Conservation (phyloP, 37 sponge, comb jelly and placozoan species). For the Haliclona indistincta region DNA sequence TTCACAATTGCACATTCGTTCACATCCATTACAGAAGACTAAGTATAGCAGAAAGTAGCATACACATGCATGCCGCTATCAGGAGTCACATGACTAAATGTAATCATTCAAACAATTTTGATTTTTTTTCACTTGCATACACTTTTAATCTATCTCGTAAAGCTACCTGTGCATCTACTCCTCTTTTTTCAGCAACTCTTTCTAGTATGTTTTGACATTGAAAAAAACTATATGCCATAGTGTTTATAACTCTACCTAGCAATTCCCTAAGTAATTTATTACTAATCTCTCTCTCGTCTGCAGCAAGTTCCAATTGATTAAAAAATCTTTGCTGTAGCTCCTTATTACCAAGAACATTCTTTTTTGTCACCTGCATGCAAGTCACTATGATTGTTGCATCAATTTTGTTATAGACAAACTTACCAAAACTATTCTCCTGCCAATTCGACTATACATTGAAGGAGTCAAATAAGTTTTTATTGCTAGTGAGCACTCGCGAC, state of each 20-base stretch:
- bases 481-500: conserved; percentile 6
- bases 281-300: neutral
- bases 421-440: neutral
- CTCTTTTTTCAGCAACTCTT: conserved; percentile 3
- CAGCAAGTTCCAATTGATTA: neutral
- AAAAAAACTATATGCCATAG: conserved; percentile 1
- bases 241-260: conserved; percentile 2
- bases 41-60: too few relatives aligned
- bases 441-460: neutral
- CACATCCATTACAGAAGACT: too few relatives aligned
- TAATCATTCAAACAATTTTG: too few relatives aligned
- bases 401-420: too few relatives aligned
- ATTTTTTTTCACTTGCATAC: conserved; percentile 17
- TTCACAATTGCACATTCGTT: neutral
- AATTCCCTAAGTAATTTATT: neutral
- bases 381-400: neutral
- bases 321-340: neutral
- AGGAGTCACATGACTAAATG: too few relatives aligned
- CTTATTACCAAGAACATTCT: conserved; percentile 4
- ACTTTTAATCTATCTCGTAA: conserved; percentile 15
- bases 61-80: too few relatives aligned
- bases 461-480: conserved; percentile 3
- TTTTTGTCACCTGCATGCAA: neutral
- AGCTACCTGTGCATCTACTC: conserved; percentile 19
- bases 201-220: neutral